Conservation (phyloP, 1,140 invertebrate genomes). For the Bombus cullumanus region DNA sequence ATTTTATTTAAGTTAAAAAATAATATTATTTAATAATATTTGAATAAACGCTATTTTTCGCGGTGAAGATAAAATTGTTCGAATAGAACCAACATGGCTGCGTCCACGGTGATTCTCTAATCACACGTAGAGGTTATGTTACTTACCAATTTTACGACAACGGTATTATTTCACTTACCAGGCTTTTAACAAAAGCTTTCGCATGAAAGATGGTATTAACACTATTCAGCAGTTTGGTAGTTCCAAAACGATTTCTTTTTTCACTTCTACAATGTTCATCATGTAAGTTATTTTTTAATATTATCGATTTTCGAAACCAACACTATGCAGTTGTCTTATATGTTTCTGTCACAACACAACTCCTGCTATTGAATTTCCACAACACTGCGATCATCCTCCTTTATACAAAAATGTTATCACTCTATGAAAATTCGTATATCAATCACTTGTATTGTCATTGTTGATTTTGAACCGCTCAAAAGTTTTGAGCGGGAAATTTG, state of each 20-base stretch:
- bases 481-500: constrained; percentile 22
- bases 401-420: not conserved
- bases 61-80: not conserved
- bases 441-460: no score
- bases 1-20: not conserved
- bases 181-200: not conserved
- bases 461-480: constrained; percentile 3
- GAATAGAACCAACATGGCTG: constrained; percentile 17
- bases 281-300: constrained; percentile 62
- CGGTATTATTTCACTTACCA: constrained; percentile 22
- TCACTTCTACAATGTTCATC: constrained; percentile 61
- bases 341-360: not conserved
- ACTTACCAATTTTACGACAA: not conserved
- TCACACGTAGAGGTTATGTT: constrained; percentile 30
- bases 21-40: not conserved
- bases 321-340: not conserved
- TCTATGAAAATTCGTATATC: not conserved
- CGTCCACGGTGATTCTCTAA: not conserved
- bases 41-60: constrained; percentile 1
- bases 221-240: constrained; percentile 37
- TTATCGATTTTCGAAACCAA: not conserved
- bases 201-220: constrained; percentile 38
- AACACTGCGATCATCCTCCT: not conserved
- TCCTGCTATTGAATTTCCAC: not conserved
- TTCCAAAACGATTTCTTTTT: constrained; percentile 52